Evolutionary conservation across 2,113 vertebrate species (phyloP).

Genomic region (Lepidothrix coronata): DNA sequence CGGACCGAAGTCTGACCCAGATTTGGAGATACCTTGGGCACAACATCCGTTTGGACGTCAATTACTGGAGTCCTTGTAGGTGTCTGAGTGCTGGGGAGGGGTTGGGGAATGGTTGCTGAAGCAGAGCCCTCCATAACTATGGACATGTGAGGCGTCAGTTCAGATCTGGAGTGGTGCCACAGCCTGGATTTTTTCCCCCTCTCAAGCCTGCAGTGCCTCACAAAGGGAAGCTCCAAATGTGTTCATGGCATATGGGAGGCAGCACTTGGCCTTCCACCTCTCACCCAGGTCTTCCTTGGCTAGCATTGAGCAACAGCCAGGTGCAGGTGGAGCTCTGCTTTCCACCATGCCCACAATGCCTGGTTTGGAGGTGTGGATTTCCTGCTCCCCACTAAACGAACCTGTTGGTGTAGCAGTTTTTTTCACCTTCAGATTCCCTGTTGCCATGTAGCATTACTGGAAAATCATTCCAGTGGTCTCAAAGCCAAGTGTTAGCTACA

Average conservation of each 20-base stretch:
- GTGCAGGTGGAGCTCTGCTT: background rate
- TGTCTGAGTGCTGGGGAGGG: constrained; percentile 19
- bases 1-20: constrained; percentile 90
- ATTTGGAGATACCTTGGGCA: constrained; percentile 95
- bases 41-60: constrained; percentile 95
- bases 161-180: background rate
- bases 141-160: background rate
- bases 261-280: background rate
- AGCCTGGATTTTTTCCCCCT: background rate
- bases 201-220: background rate
- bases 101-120: background rate
- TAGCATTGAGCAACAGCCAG: background rate
- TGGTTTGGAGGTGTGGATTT: background rate
- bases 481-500: background rate
- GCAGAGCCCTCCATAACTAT: background rate
- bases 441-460: background rate
- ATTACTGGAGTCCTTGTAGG: constrained; percentile 94
- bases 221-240: background rate
- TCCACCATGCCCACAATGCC: background rate
- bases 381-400: background rate
- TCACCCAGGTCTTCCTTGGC: background rate
- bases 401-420: background rate
- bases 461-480: background rate
- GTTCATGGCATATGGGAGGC: background rate
- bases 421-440: background rate